These are phyloP conservation scores for Dryobota labecula DNA, from an alignment of 2,888 invertebrate species.

Conservation along the genomic window DNA sequence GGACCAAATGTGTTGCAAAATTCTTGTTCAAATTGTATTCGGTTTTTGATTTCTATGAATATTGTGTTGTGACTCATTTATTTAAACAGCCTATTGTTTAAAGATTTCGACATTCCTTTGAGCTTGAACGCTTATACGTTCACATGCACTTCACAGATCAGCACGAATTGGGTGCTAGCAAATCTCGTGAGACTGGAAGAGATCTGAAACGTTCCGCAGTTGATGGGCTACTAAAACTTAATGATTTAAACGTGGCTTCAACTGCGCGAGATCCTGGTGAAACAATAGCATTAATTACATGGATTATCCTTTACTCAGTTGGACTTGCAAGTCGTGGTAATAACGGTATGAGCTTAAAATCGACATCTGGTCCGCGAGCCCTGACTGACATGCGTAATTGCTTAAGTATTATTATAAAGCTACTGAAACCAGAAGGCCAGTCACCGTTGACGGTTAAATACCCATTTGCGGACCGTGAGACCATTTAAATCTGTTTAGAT, in stretches of 20 bases:
- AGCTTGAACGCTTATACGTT: constrained; percentile 30
- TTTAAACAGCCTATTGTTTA: constrained; percentile 56
- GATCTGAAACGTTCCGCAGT: constrained; percentile 58
- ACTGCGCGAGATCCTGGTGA: constrained; percentile 66
- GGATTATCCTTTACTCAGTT: constrained; percentile 74
- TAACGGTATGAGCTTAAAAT: constrained; percentile 75
- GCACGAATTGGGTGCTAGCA: constrained; percentile 32
- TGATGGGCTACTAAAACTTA: constrained; percentile 61
- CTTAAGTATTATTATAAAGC: constrained; percentile 82
- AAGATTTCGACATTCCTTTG: constrained; percentile 36
- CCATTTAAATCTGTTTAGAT: constrained; percentile 68
- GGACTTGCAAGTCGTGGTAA: constrained; percentile 73
- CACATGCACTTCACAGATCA: constrained; percentile 38
- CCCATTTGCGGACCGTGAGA: constrained; percentile 73
- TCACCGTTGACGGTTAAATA: constrained; percentile 71
- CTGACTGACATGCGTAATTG: constrained; percentile 75
- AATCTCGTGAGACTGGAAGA: constrained; percentile 39
- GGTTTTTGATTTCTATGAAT: constrained; percentile 33
- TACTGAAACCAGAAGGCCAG: constrained; percentile 82
- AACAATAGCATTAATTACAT: constrained; percentile 77
- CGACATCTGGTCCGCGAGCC: constrained; percentile 83
- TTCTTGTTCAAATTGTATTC: constrained; percentile 11
- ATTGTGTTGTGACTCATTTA: constrained; percentile 46
- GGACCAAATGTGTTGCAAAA: constrained; percentile 25
- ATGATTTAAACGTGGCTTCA: constrained; percentile 65